phyloP scores from a whole-genome alignment of 2,888 invertebrate species.

The Eilema caniola region DNA sequence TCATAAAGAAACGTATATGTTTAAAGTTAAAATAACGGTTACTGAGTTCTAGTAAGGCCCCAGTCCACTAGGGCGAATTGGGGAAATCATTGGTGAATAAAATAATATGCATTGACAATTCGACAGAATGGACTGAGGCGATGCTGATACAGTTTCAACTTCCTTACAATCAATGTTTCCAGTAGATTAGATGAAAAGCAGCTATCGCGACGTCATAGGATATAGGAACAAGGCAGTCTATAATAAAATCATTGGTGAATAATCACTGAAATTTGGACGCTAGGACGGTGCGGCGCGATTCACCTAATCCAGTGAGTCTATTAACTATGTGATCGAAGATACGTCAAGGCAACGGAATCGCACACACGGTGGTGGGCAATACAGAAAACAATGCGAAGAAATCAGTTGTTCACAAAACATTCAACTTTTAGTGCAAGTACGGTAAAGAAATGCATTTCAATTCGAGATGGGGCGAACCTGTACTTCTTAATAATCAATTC shows the following conservation, averaged over 20 bases:
- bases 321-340: constrained; percentile 79
- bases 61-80: constrained; percentile 67
- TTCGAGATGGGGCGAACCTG: constrained; percentile 19
- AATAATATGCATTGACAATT: constrained; percentile 48
- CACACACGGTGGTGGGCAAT: constrained; percentile 46
- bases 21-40: constrained; percentile 62
- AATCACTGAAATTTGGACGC: constrained; percentile 83
- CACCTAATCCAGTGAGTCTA: constrained; percentile 78
- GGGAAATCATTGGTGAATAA: constrained; percentile 53
- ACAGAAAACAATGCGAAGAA: constrained; percentile 52
- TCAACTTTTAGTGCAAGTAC: constrained; percentile 53
- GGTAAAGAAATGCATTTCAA: constrained; percentile 28
- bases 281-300: constrained; percentile 65
- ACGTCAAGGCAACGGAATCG: constrained; percentile 65
- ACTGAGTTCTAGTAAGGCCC: constrained; percentile 66
- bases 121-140: constrained; percentile 70
- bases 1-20: constrained; percentile 60
- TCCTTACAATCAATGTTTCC: constrained; percentile 54
- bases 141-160: constrained; percentile 59
- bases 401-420: constrained; percentile 48
- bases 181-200: constrained; percentile 81
- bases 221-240: constrained; percentile 83
- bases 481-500: constrained; percentile 20
- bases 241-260: constrained; percentile 84
- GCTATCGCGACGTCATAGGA: constrained; percentile 63